Base-by-base conservation (phyloP, 1,140 invertebrate species). In the Mactra quadrangularis region DNA sequence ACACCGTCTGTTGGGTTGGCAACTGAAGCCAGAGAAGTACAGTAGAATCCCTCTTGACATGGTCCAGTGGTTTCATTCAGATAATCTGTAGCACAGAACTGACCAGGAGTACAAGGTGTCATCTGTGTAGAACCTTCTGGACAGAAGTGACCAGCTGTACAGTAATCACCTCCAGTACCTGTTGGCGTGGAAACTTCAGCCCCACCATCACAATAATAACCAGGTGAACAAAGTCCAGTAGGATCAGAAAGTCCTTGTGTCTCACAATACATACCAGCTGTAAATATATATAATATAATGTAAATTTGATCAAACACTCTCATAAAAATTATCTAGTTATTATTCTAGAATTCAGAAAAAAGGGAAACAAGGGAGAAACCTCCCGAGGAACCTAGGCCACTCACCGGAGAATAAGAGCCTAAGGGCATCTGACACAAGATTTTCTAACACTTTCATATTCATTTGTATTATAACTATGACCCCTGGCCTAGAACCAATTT, bases 1-100 rank as follows among this genome's bases (percentile, higher is more conserved):
- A 86, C 89, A 55, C 90, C 89, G 87, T 91, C 90, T 17, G 77
- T 88, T 22, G 91, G 91, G 53, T 89, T 91, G 17, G 90, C 70
- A n/a, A 86, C 35, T 3, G 62, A 82, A 50, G 91, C 90, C 38
- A 74, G 79, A 13, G 59, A 55, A 13, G 75, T 85, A 81, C 91
- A 92, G 75, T 90, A 92, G 68, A 89, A 92, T 4, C 91, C 91
- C 47, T 84, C 57, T 31, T 87, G 50, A 74, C 91, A 92, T 13
- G 59, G 31, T 2, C 87, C 89, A 25, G 90, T 87, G 0, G 88
- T 89, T 2, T 71, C 59, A 70, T 85, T 88, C n/a, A 91, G 85
- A 27, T 76, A 71, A 29, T 88, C 85, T 11, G 41, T 82, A 0
- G 88, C 85, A 86, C 91, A 92, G 78, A 72, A 91, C 33, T 86